A percentile compares a stretch with the other conserved stretches of the same genome.
Evolutionary conservation across 2,113 vertebrate genomes (phyloP).

Genomic region (Apteryx owenii): DNA sequence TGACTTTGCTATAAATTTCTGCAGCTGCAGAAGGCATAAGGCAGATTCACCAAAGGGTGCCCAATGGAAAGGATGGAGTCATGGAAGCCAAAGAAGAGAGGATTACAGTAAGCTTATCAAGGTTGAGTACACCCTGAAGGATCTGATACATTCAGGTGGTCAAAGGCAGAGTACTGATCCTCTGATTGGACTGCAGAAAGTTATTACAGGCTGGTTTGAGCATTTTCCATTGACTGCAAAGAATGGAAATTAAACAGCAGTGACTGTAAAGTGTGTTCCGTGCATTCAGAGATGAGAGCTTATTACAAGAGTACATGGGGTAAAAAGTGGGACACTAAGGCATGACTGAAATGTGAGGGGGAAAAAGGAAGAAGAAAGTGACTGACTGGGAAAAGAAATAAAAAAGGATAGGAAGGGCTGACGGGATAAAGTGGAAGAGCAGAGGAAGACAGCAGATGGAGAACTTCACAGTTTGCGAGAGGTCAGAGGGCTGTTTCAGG

Average conservation of each 20-base stretch:
- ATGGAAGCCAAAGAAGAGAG: background rate
- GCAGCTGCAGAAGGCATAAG: background rate
- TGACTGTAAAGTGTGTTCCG: background rate
- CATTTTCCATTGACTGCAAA: background rate
- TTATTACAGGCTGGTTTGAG: background rate
- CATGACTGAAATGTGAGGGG: background rate
- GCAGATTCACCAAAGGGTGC: background rate
- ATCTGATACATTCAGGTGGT: background rate
- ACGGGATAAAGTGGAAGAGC: background rate
- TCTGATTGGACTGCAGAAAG: background rate
- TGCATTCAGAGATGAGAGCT: background rate
- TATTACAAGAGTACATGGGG: background rate
- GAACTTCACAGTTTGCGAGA: background rate
- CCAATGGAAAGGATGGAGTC: rapidly evolving
- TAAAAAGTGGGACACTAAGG: background rate
- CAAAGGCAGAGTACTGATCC: background rate
- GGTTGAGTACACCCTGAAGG: background rate
- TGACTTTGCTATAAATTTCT: background rate
- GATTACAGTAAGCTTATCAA: background rate
- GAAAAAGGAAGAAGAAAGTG: background rate
- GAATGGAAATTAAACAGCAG: background rate
- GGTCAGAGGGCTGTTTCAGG: background rate
- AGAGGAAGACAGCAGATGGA: background rate
- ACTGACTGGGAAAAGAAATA: background rate
- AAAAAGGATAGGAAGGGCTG: background rate